Conservation (phyloP, 2,888 invertebrate genomes). For the Orthonychiurus folsomi region DNA sequence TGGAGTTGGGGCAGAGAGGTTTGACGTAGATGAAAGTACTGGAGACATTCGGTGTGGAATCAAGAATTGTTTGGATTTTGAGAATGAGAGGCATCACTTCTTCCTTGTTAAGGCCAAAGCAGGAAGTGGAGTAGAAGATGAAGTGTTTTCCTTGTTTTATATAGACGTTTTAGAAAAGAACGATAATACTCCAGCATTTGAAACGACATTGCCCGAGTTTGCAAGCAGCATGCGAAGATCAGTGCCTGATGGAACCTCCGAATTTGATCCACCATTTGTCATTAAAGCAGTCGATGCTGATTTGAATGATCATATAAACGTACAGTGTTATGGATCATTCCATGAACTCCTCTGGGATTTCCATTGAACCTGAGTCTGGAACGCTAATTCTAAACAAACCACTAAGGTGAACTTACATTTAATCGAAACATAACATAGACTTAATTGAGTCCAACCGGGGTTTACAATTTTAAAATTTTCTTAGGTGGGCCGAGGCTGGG, state of each 20-base stretch:
- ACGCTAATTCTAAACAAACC: slow-evolving; percentile 58
- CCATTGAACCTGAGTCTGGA: slow-evolving; percentile 60
- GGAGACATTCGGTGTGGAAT: slow-evolving; percentile 55
- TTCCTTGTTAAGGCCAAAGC: slow-evolving; percentile 36
- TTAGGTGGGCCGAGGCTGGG: slow-evolving; percentile 34
- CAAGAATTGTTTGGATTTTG: slow-evolving; percentile 34
- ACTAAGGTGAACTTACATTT: slow-evolving; percentile 45
- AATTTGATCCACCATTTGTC: slow-evolving; percentile 69
- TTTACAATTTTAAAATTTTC: slow-evolving; percentile 6
- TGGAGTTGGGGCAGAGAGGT: slow-evolving; percentile 68
- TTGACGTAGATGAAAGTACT: slow-evolving; percentile 57
- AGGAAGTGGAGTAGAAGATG: slow-evolving; percentile 34
- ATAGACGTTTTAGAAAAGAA: slow-evolving; percentile 32
- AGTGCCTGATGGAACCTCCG: slow-evolving; percentile 63
- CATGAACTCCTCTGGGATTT: slow-evolving; percentile 43
- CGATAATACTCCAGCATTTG: slow-evolving; percentile 41
- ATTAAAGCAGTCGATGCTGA: slow-evolving; percentile 49
- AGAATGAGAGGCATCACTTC: slow-evolving; percentile 35
- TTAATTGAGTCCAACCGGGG: neutral
- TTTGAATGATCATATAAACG: slow-evolving; percentile 30
- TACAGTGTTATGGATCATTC: slow-evolving; percentile 30
- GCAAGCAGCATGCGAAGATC: slow-evolving; percentile 47
- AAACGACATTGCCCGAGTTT: neutral
- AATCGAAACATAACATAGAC: neutral
- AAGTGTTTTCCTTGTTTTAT: slow-evolving; percentile 34